Percentiles rank a stretch among this genome's conserved stretches.
Evolutionary conservation across 1,140 invertebrate genomes (phyloP).

Genomic region (Caenorhabditis briggsae): DNA sequence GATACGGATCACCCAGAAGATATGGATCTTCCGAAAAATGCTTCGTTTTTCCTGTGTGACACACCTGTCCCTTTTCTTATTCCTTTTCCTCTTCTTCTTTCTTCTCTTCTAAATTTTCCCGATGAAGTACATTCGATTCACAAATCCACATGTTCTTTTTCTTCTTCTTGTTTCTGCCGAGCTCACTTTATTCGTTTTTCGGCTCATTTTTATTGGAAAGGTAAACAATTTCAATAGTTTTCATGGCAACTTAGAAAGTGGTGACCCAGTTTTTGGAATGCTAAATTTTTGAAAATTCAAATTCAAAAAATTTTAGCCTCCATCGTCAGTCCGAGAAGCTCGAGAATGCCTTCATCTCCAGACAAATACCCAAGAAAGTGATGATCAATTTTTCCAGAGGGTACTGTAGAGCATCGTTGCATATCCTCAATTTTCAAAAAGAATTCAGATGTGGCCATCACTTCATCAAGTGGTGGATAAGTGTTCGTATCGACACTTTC

Average conservation of each 20-base stretch:
- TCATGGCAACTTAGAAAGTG: no score
- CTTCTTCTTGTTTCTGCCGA: background rate
- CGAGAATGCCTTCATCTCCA: constrained; percentile 27
- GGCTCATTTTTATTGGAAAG: background rate
- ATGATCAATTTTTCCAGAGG: constrained; percentile 12
- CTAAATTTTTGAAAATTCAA: no score
- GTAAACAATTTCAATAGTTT: background rate
- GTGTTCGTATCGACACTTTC: constrained; percentile 32
- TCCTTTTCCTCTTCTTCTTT: background rate
- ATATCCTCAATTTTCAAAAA: no score
- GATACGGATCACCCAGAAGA: background rate
- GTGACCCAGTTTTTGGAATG: no score
- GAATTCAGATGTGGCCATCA: constrained; percentile 22
- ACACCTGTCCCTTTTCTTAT: no score
- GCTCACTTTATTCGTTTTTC: background rate
- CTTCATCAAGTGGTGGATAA: constrained; percentile 37
- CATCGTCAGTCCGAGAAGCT: constrained; percentile 5
- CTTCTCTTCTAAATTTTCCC: background rate
- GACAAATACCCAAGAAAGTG: background rate
- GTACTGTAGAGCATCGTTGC: background rate
- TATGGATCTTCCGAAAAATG: background rate
- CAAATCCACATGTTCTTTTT: background rate
- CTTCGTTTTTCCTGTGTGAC: no score
- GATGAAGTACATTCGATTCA: constrained; percentile 35
- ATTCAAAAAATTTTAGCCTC: background rate